Conservation (phyloP, 2,797 vertebrate species). For the Enteromius argenteus region DNA sequence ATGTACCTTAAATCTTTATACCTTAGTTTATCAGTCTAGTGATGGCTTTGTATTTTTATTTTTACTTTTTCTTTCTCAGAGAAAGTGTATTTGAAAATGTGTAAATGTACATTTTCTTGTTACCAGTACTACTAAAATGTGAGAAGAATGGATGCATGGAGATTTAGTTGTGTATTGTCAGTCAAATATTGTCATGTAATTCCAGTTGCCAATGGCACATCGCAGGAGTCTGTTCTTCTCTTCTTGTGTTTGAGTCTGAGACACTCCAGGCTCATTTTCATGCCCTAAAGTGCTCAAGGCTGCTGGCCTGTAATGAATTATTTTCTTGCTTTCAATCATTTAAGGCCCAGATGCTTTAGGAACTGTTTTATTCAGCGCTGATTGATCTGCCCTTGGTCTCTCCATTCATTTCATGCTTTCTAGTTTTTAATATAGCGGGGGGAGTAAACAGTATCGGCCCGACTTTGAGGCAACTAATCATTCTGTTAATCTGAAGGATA, state of each 20-base stretch:
- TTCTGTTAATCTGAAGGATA: conserved; percentile 48
- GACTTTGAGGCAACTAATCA: conserved; percentile 55
- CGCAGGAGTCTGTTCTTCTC: neutral
- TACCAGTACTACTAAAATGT: neutral
- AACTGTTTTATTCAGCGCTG: conserved; percentile 59
- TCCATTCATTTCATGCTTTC: conserved; percentile 63
- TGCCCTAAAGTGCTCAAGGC: conserved; percentile 56
- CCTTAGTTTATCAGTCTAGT: too few species aligned
- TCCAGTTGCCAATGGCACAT: neutral
- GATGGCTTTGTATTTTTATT: too few species aligned
- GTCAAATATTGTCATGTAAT: neutral
- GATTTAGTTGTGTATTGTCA: neutral
- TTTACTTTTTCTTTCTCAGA: too few species aligned
- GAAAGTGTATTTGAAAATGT: too few species aligned
- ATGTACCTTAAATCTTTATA: too few species aligned
- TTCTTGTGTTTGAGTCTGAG: conserved; percentile 9
- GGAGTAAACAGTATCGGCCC: conserved; percentile 60
- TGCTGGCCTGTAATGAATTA: conserved; percentile 53
- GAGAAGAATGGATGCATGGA: neutral
- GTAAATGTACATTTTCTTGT: too few species aligned
- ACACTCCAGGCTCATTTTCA: conserved; percentile 41
- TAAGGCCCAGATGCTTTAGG: conserved; percentile 61
- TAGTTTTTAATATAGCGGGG: conserved; percentile 60
- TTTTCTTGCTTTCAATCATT: conserved; percentile 61
- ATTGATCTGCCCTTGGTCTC: conserved; percentile 62